Evolutionary conservation across 2,888 invertebrate genomes (phyloP).

Genomic region (Disparrhopalites patrizii): DNA sequence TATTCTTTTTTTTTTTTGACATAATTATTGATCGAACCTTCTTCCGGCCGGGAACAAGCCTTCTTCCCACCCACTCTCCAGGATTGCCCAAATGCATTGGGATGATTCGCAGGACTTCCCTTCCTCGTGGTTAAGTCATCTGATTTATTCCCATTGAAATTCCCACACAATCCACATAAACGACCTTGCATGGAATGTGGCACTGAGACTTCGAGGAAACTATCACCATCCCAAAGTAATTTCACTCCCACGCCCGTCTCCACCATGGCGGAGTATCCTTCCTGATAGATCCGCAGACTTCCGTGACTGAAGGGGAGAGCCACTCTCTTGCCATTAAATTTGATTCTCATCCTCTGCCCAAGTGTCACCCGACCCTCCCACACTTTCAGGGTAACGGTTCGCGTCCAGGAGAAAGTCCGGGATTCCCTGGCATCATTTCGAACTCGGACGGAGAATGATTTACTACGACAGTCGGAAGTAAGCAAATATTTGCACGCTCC

Average conservation of each 20-base stretch:
- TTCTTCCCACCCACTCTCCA: constrained; percentile 84
- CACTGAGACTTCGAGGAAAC: constrained; percentile 79
- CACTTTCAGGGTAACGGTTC: constrained; percentile 75
- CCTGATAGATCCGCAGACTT: constrained; percentile 56
- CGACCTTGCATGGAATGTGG: constrained; percentile 75
- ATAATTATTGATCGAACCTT: constrained; percentile 45
- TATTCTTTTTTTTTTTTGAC: no score
- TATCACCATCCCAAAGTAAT: constrained; percentile 88
- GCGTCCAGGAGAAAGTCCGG: constrained; percentile 82
- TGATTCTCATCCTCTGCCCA: constrained; percentile 78
- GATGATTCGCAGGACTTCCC: constrained; percentile 61
- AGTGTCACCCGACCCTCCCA: constrained; percentile 62
- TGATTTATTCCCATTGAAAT: constrained; percentile 79
- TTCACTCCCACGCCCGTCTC: constrained; percentile 60
- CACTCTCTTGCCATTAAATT: constrained; percentile 75
- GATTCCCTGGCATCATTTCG: constrained; percentile 80
- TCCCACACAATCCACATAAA: constrained; percentile 94
- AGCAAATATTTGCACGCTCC: constrained; percentile 90
- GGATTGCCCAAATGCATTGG: constrained; percentile 72
- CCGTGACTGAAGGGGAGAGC: constrained; percentile 62
- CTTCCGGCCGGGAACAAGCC: constrained; percentile 61
- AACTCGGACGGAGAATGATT: constrained; percentile 77
- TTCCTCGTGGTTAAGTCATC: constrained; percentile 62
- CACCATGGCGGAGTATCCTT: constrained; percentile 53
- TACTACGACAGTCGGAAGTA: constrained; percentile 69